A percentile compares a stretch with the other conserved stretches of the same genome.
Conservation (phyloP, 2,797 vertebrate species). For the Enteromius trimaculatus region DNA sequence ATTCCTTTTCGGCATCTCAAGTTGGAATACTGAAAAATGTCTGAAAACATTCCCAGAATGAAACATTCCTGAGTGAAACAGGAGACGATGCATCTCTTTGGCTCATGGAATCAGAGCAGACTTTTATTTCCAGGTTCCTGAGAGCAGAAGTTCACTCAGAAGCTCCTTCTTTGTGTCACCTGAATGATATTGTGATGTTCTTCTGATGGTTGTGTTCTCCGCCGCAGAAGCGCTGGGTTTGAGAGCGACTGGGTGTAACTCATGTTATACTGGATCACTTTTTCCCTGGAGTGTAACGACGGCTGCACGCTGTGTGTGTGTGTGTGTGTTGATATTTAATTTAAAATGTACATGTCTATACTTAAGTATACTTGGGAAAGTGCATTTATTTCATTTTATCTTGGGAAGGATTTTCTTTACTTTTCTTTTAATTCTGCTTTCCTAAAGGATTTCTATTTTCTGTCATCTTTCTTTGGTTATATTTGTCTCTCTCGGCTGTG, state of each 20-base stretch:
- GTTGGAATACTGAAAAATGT: neutral
- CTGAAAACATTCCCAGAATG: neutral
- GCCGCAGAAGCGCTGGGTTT: conserved; percentile 2
- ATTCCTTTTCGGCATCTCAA: neutral
- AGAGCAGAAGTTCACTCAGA: neutral
- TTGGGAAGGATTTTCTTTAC: neutral
- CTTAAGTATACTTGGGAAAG: neutral
- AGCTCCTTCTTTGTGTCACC: neutral
- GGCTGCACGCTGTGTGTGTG: neutral
- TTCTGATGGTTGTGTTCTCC: neutral
- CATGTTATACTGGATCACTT: conserved; percentile 62
- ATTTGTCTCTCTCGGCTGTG: neutral
- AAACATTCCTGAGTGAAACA: neutral
- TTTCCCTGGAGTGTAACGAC: conserved; percentile 56
- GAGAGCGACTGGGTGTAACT: conserved; percentile 39
- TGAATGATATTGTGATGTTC: neutral
- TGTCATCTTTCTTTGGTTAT: neutral
- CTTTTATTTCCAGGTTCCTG: neutral
- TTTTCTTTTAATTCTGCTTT: neutral
- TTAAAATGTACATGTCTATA: neutral
- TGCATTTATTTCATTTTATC: neutral
- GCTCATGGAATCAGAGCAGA: neutral
- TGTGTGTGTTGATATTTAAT: neutral
- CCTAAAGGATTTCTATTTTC: neutral
- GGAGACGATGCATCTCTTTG: neutral